Evolutionary conservation across 2,113 vertebrate genomes (phyloP).

Genomic region (Sylvilagus bachmani): DNA sequence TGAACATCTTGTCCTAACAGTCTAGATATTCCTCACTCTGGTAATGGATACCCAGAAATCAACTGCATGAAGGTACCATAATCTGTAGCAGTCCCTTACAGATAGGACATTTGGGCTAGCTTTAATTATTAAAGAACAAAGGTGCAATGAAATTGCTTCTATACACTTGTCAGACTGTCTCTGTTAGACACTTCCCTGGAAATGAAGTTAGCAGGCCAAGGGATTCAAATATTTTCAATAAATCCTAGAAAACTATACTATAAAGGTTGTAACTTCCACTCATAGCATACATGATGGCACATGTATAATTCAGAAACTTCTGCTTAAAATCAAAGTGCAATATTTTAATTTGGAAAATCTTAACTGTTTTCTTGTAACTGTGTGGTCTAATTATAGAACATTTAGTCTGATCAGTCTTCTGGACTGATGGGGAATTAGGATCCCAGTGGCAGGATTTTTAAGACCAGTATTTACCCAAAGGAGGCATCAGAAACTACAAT

Average conservation of each 20-base stretch:
- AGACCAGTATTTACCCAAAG: neutral
- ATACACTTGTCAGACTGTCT: neutral
- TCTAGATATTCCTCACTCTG: neutral
- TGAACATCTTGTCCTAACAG: neutral
- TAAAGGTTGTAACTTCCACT: neutral
- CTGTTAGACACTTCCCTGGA: neutral
- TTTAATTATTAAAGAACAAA: conserved; percentile 42
- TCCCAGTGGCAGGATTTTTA: neutral
- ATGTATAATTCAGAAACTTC: neutral
- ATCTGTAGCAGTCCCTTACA: neutral
- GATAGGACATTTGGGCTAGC: neutral
- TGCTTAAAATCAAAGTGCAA: neutral
- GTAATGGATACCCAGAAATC: conserved; percentile 17
- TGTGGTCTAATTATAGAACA: neutral
- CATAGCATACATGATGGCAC: neutral
- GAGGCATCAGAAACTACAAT: neutral
- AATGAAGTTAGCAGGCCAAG: neutral
- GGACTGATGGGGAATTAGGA: neutral
- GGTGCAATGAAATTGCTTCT: neutral
- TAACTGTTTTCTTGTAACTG: neutral
- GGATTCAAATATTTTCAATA: neutral
- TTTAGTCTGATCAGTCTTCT: neutral
- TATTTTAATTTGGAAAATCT: neutral
- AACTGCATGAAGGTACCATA: neutral
- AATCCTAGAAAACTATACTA: neutral